Evolutionary conservation across 2,888 invertebrate species (phyloP).

Genomic region (Plebejus melissa): DNA sequence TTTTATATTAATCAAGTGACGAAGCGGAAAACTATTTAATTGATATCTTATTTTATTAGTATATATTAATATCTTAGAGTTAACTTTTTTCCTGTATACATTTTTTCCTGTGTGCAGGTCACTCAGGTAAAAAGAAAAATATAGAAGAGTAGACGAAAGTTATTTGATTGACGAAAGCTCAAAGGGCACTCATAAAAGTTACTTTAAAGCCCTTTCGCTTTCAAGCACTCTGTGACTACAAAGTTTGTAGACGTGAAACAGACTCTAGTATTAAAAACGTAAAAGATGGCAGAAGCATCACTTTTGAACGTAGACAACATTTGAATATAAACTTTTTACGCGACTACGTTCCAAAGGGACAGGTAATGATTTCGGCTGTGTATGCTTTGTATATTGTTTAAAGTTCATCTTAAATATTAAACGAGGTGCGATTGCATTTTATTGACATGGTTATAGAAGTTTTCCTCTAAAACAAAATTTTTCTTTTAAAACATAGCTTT

Average conservation of each 20-base stretch:
- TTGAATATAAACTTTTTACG: slow-evolving; percentile 10
- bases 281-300: slow-evolving; percentile 18
- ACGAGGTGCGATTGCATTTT: background rate
- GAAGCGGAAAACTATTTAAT: background rate
- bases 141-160: slow-evolving; percentile 18
- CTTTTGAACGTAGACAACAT: slow-evolving; percentile 15
- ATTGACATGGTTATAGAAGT: background rate
- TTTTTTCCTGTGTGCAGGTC: background rate
- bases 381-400: background rate
- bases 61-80: background rate
- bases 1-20: background rate
- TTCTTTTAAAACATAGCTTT: background rate
- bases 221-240: slow-evolving; percentile 20
- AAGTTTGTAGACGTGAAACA: slow-evolving; percentile 18
- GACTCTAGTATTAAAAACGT: slow-evolving; percentile 19
- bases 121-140: slow-evolving; percentile 5
- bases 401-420: background rate
- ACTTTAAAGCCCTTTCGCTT: slow-evolving; percentile 17
- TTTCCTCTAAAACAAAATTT: background rate
- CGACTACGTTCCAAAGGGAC: background rate
- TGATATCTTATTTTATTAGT: slow-evolving; percentile 16
- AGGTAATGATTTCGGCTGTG: background rate
- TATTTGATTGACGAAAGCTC: slow-evolving; percentile 21
- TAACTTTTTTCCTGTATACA: background rate
- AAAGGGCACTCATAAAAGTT: slow-evolving; percentile 19